Evolutionary conservation across 2,113 vertebrate genomes (phyloP).

Genomic region (Lycaon pictus): DNA sequence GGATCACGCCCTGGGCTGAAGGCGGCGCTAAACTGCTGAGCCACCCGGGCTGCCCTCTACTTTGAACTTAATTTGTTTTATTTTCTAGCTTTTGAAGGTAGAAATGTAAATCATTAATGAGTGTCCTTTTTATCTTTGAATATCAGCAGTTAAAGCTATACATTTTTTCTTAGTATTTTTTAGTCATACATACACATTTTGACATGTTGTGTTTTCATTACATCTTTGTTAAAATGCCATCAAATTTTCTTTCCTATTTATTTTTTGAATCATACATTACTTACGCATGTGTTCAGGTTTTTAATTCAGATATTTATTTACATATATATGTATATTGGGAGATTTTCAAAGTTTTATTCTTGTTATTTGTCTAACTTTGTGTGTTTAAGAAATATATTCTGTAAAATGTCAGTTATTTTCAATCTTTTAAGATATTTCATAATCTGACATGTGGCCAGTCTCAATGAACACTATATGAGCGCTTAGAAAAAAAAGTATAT

Average conservation of each 20-base stretch:
- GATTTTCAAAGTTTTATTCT: not conserved
- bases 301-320: not conserved
- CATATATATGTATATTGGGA: not conserved
- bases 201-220: not conserved
- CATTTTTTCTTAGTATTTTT: not conserved
- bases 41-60: no score
- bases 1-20: no score
- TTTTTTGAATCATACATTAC: not conserved
- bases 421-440: not conserved
- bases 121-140: not conserved
- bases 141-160: not conserved
- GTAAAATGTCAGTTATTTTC: not conserved
- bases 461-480: not conserved
- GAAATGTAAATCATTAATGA: not conserved
- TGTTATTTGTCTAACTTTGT: not conserved
- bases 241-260: not conserved
- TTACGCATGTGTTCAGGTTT: not conserved
- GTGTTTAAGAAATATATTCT: not conserved
- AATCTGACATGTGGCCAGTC: not conserved
- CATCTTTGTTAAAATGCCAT: not conserved
- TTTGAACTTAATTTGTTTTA: not conserved
- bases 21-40: no score
- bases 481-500: not conserved
- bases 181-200: not conserved
- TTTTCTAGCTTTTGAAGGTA: not conserved